Evolutionary conservation across 2,888 invertebrate genomes (phyloP).

Genomic region (Pediacus dermestoides): DNA sequence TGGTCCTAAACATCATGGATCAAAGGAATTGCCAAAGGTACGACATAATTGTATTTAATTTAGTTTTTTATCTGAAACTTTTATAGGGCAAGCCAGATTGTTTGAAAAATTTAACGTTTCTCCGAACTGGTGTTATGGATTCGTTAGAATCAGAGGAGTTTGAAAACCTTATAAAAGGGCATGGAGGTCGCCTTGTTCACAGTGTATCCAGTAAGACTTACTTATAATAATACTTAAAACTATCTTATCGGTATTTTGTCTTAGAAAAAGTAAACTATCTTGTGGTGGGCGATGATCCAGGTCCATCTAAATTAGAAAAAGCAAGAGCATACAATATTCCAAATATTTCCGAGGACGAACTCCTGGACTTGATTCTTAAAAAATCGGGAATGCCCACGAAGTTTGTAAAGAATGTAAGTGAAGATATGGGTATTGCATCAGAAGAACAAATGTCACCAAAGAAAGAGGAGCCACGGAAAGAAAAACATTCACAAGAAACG

Average conservation of each 20-base stretch:
- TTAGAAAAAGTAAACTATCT: slow-evolving; percentile 65
- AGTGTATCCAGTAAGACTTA: slow-evolving; percentile 63
- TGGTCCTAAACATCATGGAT: slow-evolving; percentile 77
- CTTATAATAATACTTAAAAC: slow-evolving; percentile 9
- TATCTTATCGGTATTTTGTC: slow-evolving; percentile 22
- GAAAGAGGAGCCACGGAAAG: slow-evolving; percentile 10
- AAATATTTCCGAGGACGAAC: slow-evolving; percentile 75
- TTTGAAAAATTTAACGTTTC: slow-evolving; percentile 65
- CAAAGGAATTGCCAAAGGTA: slow-evolving; percentile 80
- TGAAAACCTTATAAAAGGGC: slow-evolving; percentile 66
- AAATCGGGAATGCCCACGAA: slow-evolving; percentile 51
- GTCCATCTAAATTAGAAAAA: slow-evolving; percentile 78
- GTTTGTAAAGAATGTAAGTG: slow-evolving; percentile 25
- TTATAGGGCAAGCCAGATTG: slow-evolving; percentile 68
- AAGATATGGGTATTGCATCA: slow-evolving; percentile 30
- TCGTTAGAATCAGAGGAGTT: slow-evolving; percentile 83
- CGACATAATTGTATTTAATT: slow-evolving; percentile 9
- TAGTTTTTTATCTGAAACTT: slow-evolving; percentile 12
- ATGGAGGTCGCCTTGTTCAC: slow-evolving; percentile 75
- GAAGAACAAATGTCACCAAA: slow-evolving; percentile 17
- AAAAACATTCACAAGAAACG: slow-evolving; percentile 8
- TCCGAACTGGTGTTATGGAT: slow-evolving; percentile 84
- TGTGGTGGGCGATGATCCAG: slow-evolving; percentile 81
- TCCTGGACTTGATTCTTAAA: slow-evolving; percentile 71
- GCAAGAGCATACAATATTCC: slow-evolving; percentile 68